These are phyloP conservation scores for Calonectris borealis DNA, from an alignment of 2,113 vertebrate species.

Conservation along the genomic window DNA sequence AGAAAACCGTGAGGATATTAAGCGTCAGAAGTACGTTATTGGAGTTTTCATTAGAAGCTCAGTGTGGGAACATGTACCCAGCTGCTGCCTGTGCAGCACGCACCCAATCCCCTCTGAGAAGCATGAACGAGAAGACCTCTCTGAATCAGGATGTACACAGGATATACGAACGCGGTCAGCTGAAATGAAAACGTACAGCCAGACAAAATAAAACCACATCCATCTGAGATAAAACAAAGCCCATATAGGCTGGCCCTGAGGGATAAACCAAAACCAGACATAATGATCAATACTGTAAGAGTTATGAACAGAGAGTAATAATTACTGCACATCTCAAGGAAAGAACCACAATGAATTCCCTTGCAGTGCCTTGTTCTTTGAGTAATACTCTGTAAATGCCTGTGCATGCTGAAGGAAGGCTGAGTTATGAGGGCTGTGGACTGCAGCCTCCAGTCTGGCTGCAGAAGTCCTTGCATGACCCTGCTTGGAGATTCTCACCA, in stretches of 20 bases:
- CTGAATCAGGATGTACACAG: neutral
- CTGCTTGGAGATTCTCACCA: neutral
- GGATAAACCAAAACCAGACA: neutral
- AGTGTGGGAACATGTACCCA: neutral
- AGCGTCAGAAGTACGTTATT: neutral
- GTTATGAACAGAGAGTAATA: slow-evolving; percentile 40
- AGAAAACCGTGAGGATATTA: neutral
- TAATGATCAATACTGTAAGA: slow-evolving; percentile 49
- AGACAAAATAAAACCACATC: neutral
- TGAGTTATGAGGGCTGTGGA: neutral
- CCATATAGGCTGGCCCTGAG: neutral
- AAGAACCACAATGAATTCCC: slow-evolving; percentile 1
- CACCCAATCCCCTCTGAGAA: neutral
- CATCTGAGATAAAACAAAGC: slow-evolving; percentile 37
- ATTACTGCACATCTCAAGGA: slow-evolving; percentile 31
- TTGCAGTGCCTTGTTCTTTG: slow-evolving; percentile 25
- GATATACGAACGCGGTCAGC: neutral
- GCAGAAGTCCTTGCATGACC: neutral
- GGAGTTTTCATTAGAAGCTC: slow-evolving; percentile 29
- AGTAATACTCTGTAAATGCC: slow-evolving; percentile 14
- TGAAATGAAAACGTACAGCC: neutral
- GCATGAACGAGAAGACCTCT: neutral
- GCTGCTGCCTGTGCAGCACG: neutral
- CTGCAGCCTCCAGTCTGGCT: neutral
- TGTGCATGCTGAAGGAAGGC: neutral